Evolutionary conservation across 2,113 vertebrate species (phyloP), one percentile per base, ranked within the genome.

Genomic region (Tychaedon coryphoeus): DNA sequence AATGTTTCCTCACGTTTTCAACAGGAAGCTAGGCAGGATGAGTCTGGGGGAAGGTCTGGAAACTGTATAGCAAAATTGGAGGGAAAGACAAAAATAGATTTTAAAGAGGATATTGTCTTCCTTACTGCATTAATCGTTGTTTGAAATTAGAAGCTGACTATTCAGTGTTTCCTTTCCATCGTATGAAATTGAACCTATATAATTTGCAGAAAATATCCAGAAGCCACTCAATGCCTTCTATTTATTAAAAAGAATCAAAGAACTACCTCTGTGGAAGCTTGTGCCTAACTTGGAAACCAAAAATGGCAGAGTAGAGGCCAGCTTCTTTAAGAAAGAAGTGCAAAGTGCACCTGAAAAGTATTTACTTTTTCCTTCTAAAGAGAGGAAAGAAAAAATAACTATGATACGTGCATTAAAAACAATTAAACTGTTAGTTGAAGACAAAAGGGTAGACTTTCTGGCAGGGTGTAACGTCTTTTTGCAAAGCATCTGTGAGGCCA

Each of bases 31-130:
- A 74, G 43, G 85, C 94, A 94, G 95, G 88, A 97, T 90, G 93
- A 81, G 78, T 90, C 88, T 90, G 82, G 75, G 93, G 56, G 64
- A 97, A 94, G 92, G 79, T 94, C 93, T 96, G 93, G 92, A 96
- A 96, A 77, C 75, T 94, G 83, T 92, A 88, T 15, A 94, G 85
- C 56, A 80, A 60, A 95, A 95, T 31, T 73, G 50, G 67, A 95
- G 94, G 89, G 88, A 96, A 95, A 93, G 92, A 93, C 75, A 67
- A 90, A 94, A 96, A 96, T 94, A 95, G 92, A 94, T 94, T 97
- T 94, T 96, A 91, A 92, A 96, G 90, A 97, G 75, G 90, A 95
- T 92, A 93, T 92, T 94, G 94, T 96, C 92, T 94, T 94, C 93
- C 75, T 92, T 80, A 70, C 47, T 71, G 93, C 85, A 94, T 95